phyloP scores from a whole-genome alignment of 2,113 vertebrate species.

The Platichthys stellatus region DNA sequence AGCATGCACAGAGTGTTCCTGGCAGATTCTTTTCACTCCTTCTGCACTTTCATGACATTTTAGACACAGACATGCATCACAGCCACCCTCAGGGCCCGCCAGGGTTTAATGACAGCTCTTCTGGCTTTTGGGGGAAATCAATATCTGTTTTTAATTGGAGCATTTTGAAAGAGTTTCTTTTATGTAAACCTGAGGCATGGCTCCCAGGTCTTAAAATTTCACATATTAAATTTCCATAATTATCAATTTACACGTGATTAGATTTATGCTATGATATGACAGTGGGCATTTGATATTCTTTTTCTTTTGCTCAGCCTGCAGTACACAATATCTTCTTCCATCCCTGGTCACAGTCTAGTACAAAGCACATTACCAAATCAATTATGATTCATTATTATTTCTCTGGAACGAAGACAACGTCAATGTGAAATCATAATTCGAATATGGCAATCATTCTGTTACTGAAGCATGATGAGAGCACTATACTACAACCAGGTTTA shows the following conservation, averaged over 20 bases:
- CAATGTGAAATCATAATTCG: no score
- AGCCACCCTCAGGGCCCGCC: constrained; percentile 60
- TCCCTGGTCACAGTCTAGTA: not conserved
- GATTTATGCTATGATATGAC: not conserved
- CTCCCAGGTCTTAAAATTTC: not conserved
- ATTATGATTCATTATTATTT: no score
- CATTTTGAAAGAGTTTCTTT: not conserved
- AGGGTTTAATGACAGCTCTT: constrained; percentile 54
- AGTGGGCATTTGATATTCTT: not conserved
- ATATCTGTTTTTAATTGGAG: constrained; percentile 63
- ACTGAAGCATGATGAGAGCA: no score
- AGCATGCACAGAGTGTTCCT: constrained; percentile 67
- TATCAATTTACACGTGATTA: not conserved
- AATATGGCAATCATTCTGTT: no score
- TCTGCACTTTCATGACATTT: constrained; percentile 73
- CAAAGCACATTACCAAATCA: not conserved
- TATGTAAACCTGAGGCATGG: not conserved
- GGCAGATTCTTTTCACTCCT: constrained; percentile 67
- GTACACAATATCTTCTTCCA: not conserved
- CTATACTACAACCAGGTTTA: no score
- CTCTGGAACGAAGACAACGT: no score
- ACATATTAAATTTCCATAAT: not conserved
- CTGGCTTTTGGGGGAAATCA: constrained; percentile 63
- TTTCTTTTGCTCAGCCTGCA: not conserved
- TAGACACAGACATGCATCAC: constrained; percentile 72